Percentiles rank a stretch among this genome's conserved stretches.
Conservation (phyloP, 2,113 vertebrate species). For the Gila orcuttii region DNA sequence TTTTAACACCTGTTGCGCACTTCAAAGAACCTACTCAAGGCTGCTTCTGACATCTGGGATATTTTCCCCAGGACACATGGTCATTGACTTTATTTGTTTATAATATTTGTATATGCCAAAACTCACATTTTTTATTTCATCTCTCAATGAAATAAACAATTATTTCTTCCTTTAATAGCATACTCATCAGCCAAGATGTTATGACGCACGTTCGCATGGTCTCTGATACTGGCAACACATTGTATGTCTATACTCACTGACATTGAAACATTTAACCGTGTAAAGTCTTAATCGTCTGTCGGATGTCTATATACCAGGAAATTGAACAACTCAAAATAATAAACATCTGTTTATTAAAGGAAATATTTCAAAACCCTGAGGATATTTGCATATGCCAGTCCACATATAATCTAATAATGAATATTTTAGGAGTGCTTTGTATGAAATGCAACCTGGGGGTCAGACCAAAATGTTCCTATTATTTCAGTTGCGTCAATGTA, state of each 20-base stretch:
- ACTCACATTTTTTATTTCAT: not conserved
- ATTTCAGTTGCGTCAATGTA: not conserved
- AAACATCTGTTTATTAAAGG: not conserved
- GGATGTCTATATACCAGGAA: not conserved
- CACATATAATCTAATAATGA: not conserved
- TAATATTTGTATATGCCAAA: slow-evolving; percentile 47
- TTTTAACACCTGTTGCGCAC: slow-evolving; percentile 79
- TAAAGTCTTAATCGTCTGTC: slow-evolving; percentile 16
- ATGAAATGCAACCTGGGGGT: not conserved
- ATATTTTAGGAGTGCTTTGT: slow-evolving; percentile 20
- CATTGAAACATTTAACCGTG: slow-evolving; percentile 11
- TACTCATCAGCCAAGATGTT: not conserved
- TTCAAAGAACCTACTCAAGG: slow-evolving; percentile 57
- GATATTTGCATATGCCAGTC: not conserved
- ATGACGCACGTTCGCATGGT: not conserved
- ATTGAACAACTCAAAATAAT: not conserved
- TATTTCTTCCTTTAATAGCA: not conserved
- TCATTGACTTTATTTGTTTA: not conserved
- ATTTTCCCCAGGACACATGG: slow-evolving; percentile 18
- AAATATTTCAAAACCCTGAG: not conserved
- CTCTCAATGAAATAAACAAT: not conserved
- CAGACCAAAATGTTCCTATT: not conserved
- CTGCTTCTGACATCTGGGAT: slow-evolving; percentile 47
- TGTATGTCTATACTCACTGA: not conserved
- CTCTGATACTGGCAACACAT: not conserved